Percentiles rank a stretch among this genome's conserved stretches.
Evolutionary conservation across 2,797 vertebrate species (phyloP).

Genomic region (Platalea minor): DNA sequence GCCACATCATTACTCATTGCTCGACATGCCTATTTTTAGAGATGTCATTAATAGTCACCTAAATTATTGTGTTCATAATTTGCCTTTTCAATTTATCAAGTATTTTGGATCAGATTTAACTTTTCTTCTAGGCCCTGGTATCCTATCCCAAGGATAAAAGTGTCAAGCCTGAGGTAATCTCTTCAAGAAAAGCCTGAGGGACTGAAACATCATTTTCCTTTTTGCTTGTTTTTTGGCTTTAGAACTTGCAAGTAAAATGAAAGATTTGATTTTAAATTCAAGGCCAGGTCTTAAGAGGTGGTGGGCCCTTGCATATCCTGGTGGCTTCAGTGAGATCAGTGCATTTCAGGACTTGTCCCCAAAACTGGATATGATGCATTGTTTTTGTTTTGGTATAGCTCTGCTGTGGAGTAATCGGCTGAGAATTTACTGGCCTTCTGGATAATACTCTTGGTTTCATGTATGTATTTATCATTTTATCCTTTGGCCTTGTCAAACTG

Average conservation of each 20-base stretch:
- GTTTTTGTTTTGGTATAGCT: slow-evolving; percentile 12
- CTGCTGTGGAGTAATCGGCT: not conserved
- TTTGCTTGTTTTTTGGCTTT: not conserved
- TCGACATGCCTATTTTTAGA: not conserved
- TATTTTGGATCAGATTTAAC: not conserved
- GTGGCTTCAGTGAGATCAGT: slow-evolving; percentile 17
- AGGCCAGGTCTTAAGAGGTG: not conserved
- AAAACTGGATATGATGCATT: slow-evolving; percentile 2
- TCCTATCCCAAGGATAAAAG: not conserved
- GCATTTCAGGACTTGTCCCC: not conserved
- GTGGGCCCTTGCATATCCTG: not conserved
- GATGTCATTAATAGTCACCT: not conserved
- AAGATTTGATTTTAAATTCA: slow-evolving; percentile 48
- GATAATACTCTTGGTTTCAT: slow-evolving; percentile 11
- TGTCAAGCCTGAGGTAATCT: not conserved
- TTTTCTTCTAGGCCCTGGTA: not conserved
- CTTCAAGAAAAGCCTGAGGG: slow-evolving; percentile 8
- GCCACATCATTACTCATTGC: not conserved
- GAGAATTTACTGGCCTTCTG: slow-evolving; percentile 24
- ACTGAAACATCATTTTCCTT: not conserved
- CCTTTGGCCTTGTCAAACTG: slow-evolving; percentile 30
- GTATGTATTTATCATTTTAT: not conserved
- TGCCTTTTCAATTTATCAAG: not conserved
- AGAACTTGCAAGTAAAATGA: slow-evolving; percentile 28
- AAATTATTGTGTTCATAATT: not conserved